A percentile compares a stretch with the other conserved stretches of the same genome.
phyloP scores from a whole-genome alignment of 64 coral and sea anemone species.

The Acropora yongei region DNA sequence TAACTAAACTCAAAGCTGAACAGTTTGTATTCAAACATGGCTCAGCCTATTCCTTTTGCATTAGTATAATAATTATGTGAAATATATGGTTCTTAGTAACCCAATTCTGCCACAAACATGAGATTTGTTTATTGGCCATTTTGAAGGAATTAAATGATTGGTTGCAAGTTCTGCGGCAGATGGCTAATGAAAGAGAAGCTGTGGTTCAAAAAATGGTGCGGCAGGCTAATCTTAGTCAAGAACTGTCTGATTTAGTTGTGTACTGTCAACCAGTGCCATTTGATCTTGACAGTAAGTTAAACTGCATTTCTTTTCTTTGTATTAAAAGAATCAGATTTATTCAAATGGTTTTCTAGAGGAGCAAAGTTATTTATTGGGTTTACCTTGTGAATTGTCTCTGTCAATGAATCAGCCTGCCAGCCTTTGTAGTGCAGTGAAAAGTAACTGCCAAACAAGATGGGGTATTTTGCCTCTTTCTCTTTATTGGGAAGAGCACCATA shows the following conservation, averaged over 20 bases:
- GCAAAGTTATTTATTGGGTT: not conserved
- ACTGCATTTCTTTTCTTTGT: not conserved
- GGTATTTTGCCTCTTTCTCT: too few species aligned
- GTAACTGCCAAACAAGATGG: too few species aligned
- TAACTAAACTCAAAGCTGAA: too few species aligned
- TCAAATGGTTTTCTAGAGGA: too few species aligned
- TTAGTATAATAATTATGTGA: too few species aligned
- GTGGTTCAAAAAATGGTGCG: conserved; percentile 74
- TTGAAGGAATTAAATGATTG: conserved; percentile 84
- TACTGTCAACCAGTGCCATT: conserved; percentile 98
- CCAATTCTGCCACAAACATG: not conserved
- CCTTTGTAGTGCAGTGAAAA: too few species aligned
- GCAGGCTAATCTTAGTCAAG: conserved; percentile 84
- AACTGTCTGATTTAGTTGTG: conserved; percentile 94
- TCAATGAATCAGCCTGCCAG: too few species aligned
- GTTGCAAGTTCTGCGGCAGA: conserved; percentile 80
- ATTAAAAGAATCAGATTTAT: not conserved
- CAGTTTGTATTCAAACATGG: too few species aligned
- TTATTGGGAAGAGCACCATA: too few species aligned
- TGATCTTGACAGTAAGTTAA: conserved; percentile 92
- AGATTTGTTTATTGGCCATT: not conserved
- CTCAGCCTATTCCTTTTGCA: too few species aligned
- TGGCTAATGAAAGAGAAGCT: conserved; percentile 80
- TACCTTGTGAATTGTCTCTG: not conserved
- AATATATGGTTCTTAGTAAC: too few species aligned